Conservation (phyloP, 2,113 vertebrate genomes). For the Ctenodactylus gundi region DNA sequence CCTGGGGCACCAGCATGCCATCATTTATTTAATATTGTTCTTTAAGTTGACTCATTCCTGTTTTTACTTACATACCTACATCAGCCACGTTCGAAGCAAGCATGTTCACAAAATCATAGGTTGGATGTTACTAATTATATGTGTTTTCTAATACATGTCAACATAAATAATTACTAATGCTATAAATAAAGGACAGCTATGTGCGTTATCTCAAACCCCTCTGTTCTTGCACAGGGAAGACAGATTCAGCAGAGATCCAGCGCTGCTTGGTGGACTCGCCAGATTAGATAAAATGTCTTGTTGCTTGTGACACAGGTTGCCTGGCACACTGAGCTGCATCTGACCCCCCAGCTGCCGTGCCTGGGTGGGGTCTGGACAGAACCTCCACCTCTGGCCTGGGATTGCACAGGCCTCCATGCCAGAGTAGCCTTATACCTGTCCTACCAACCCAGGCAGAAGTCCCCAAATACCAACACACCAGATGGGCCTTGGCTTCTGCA, state of each 20-base stretch:
- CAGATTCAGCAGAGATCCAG: neutral
- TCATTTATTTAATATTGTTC: neutral
- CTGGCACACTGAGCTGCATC: neutral
- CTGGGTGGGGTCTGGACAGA: neutral
- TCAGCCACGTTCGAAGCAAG: slow-evolving; percentile 33
- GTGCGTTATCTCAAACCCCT: neutral
- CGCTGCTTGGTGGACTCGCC: neutral
- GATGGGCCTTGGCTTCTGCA: neutral
- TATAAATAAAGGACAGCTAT: slow-evolving; percentile 13
- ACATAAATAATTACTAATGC: neutral
- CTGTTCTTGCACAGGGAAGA: neutral
- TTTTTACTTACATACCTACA: slow-evolving; percentile 25
- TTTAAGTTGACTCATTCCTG: slow-evolving; percentile 38
- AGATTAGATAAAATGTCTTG: slow-evolving; percentile 9
- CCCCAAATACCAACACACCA: neutral
- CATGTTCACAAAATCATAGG: slow-evolving; percentile 50
- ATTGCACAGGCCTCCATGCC: neutral
- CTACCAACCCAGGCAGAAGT: neutral
- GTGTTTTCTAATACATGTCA: neutral
- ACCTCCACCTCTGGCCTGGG: neutral
- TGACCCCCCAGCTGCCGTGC: neutral
- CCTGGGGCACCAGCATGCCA: neutral
- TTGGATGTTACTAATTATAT: slow-evolving; percentile 46
- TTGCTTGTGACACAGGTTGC: neutral
- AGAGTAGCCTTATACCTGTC: neutral